Evolutionary conservation across 2,797 vertebrate species (phyloP).

Genomic region (Accipiter fasciatus): DNA sequence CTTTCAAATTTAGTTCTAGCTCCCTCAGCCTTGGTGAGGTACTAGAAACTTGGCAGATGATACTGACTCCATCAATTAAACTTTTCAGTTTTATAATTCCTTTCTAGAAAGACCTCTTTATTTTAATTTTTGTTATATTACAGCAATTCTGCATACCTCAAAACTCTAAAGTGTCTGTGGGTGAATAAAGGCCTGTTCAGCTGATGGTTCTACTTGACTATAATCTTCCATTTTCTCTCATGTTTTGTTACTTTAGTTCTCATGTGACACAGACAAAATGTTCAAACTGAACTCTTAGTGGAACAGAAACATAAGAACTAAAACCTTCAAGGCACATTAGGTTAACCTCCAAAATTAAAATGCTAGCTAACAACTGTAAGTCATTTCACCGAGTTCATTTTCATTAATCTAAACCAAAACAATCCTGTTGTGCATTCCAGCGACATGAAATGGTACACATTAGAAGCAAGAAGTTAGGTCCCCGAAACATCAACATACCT

Average conservation of each 20-base stretch:
- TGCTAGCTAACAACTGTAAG: neutral
- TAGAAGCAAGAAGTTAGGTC: neutral
- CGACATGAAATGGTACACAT: neutral
- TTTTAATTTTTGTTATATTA: neutral
- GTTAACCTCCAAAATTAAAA: constrained; percentile 15
- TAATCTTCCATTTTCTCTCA: neutral
- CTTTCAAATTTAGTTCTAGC: constrained; percentile 4
- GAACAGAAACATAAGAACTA: neutral
- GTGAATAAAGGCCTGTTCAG: neutral
- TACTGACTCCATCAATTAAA: neutral
- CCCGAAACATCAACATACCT: neutral
- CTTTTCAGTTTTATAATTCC: neutral
- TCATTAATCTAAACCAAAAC: constrained; percentile 1
- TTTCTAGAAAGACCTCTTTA: neutral
- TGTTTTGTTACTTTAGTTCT: neutral
- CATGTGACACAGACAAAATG: neutral
- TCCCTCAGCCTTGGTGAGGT: neutral
- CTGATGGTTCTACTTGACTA: neutral
- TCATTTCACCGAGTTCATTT: neutral
- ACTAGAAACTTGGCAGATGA: constrained; percentile 9
- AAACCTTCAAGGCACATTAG: neutral
- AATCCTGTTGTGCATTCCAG: neutral
- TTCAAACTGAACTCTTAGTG: neutral
- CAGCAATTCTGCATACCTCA: neutral
- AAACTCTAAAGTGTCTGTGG: neutral